These are phyloP conservation scores for Aythya baeri DNA, from an alignment of 2,113 vertebrate genomes.

Conservation along the genomic window DNA sequence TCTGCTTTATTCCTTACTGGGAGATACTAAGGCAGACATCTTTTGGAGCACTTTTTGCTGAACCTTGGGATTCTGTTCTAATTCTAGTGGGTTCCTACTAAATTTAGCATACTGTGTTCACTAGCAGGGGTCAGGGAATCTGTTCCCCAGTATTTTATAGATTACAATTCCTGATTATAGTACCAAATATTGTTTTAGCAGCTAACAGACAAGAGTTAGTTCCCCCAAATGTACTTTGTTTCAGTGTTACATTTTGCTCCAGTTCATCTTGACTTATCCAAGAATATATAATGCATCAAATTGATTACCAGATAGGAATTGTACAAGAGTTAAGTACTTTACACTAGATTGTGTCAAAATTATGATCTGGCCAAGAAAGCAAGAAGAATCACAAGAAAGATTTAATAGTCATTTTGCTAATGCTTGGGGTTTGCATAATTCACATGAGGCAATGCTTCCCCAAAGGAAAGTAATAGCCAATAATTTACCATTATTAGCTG, in stretches of 20 bases:
- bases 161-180: neutral
- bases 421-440: neutral
- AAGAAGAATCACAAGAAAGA: neutral
- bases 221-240: neutral
- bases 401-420: neutral
- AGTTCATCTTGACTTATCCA: neutral
- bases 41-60: neutral
- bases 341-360: neutral
- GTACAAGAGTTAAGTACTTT: neutral
- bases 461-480: neutral
- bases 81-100: neutral
- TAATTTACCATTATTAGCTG: neutral
- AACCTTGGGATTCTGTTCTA: neutral
- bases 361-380: neutral
- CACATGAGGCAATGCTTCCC: neutral
- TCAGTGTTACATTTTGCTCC: neutral
- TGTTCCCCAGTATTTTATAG: neutral
- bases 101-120: neutral
- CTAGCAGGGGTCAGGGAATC: neutral
- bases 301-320: neutral
- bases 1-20: neutral
- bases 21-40: no score
- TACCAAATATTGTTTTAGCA: neutral
- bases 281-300: neutral
- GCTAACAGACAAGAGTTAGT: neutral